Percentiles rank a stretch among this genome's conserved stretches.
Conservation (phyloP, 2,113 vertebrate genomes). For the Hyperopisus bebe region DNA sequence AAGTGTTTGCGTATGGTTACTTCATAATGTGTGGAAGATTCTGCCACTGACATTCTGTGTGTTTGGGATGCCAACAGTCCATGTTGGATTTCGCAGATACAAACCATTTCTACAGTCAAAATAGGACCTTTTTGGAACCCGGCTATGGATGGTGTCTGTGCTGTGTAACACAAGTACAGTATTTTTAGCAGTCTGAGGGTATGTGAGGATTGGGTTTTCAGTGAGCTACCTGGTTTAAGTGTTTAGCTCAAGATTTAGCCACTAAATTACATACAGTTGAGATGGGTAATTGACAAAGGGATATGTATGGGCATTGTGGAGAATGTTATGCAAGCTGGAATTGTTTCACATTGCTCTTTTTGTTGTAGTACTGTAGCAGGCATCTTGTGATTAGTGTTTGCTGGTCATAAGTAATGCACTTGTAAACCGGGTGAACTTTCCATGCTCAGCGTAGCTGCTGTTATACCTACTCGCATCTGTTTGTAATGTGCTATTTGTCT, state of each 20-base stretch:
- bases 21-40: background rate
- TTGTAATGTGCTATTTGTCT: background rate
- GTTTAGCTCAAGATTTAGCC: background rate
- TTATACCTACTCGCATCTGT: background rate
- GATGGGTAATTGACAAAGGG: background rate
- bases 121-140: background rate
- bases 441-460: background rate
- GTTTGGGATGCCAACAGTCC: background rate
- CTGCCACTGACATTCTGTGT: background rate
- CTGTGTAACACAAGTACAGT: background rate
- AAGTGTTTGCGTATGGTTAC: background rate
- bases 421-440: background rate
- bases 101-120: background rate
- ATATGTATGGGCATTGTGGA: background rate
- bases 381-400: background rate
- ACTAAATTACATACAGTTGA: background rate
- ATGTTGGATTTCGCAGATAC: background rate
- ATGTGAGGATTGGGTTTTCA: background rate
- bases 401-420: background rate
- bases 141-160: background rate
- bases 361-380: background rate
- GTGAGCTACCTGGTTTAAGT: background rate
- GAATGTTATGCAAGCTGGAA: background rate
- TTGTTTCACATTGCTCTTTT: background rate
- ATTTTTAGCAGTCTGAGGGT: background rate